Percentiles rank a stretch among this genome's conserved stretches.
Evolutionary conservation across 2,888 invertebrate genomes (phyloP).

Genomic region (Scaeva pyrastri): DNA sequence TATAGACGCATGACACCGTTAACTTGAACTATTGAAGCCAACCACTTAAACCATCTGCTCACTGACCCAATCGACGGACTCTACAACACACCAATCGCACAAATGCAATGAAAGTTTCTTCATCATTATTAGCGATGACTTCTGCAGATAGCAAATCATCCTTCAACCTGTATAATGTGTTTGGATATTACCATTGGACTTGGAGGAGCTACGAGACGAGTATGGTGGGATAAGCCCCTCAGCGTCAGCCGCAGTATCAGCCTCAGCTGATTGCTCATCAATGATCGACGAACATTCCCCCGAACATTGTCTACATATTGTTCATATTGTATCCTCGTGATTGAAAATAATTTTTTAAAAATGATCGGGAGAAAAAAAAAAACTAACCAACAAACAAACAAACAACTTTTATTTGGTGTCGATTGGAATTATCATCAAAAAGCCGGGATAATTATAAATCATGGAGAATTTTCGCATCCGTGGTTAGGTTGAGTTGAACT

Average conservation of each 20-base stretch:
- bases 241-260: no score
- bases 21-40: constrained; percentile 56
- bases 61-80: no score
- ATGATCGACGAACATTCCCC: neutral
- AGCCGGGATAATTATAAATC: constrained; percentile 76
- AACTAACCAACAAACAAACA: constrained; percentile 30
- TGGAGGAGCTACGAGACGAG: constrained; percentile 7
- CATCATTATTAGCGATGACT: constrained; percentile 72
- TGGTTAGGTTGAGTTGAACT: constrained; percentile 31
- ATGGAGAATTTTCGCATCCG: constrained; percentile 64
- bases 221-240: constrained; percentile 26
- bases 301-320: constrained; percentile 56
- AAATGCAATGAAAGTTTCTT: constrained; percentile 57
- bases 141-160: constrained; percentile 72
- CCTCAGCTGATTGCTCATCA: constrained; percentile 9
- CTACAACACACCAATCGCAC: neutral
- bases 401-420: constrained; percentile 74
- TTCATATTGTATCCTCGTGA: constrained; percentile 55
- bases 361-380: neutral
- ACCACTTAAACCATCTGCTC: constrained; percentile 36
- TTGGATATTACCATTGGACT: constrained; percentile 2
- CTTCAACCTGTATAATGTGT: constrained; percentile 55
- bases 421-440: constrained; percentile 76
- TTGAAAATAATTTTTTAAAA: constrained; percentile 20
- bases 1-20: constrained; percentile 61